phyloP scores from a whole-genome alignment of 2,113 vertebrate genomes.

The Nannospalax galili region DNA sequence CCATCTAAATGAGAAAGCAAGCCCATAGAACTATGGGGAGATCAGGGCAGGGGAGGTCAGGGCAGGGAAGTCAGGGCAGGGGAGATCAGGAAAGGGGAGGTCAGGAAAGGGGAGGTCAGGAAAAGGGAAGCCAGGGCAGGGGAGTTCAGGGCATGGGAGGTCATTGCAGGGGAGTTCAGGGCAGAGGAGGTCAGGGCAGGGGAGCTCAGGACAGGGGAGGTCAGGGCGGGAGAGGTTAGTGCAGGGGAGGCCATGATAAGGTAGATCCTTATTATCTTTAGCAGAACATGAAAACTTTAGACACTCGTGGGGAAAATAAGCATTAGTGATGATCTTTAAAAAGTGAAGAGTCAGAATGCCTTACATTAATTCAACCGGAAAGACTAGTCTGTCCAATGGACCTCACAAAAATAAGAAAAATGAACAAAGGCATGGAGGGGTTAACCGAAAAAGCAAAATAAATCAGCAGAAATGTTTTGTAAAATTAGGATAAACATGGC shows the following conservation, averaged over 20 bases:
- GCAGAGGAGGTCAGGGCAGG: not conserved
- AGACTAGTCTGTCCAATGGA: not conserved
- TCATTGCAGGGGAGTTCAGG: not conserved
- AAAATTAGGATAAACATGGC: not conserved
- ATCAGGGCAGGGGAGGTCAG: not conserved
- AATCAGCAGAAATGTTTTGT: not conserved
- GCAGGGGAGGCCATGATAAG: not conserved
- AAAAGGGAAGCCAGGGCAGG: not conserved
- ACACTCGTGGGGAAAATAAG: not conserved
- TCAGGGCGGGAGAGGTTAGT: rapidly evolving
- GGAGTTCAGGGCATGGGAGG: too few species aligned
- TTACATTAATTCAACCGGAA: not conserved
- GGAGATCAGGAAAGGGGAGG: too few species aligned
- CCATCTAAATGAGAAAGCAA: not conserved
- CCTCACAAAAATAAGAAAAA: not conserved
- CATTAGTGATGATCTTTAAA: not conserved
- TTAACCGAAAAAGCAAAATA: not conserved
- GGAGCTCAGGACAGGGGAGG: not conserved
- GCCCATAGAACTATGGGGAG: not conserved
- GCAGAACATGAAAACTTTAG: not conserved
- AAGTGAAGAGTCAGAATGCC: not conserved
- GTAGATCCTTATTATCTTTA: not conserved
- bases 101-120: not conserved
- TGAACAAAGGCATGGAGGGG: not conserved
- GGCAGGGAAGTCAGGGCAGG: too few species aligned